phyloP scores from a whole-genome alignment of 2,797 vertebrate genomes.

The Acanthis flammea region DNA sequence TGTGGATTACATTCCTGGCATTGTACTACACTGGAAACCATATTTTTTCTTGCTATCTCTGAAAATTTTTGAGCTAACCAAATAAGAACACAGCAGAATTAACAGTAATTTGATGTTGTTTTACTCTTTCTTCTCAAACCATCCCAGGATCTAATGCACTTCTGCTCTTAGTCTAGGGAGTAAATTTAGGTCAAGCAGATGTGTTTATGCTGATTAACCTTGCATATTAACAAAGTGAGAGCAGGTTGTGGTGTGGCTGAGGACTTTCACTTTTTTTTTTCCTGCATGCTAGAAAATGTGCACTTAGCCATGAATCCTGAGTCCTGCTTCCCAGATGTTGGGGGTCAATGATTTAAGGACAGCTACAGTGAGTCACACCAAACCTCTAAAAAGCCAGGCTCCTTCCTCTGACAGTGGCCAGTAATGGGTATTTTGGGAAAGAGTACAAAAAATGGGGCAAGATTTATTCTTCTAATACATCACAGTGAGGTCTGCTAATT shows the following conservation, averaged over 20 bases:
- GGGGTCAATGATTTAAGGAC: neutral
- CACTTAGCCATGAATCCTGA: neutral
- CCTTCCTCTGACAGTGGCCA: neutral
- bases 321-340: neutral
- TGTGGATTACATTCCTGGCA: constrained; percentile 32
- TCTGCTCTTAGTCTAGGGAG: neutral
- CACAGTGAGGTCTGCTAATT: neutral
- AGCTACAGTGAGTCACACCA: neutral
- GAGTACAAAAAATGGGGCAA: neutral
- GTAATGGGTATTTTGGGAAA: neutral
- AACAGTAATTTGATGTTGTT: neutral
- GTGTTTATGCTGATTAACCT: neutral
- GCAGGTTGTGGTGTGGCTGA: neutral
- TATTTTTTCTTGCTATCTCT: constrained; percentile 15
- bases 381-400: neutral
- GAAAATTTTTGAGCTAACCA: constrained; percentile 13
- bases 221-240: neutral
- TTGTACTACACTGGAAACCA: neutral
- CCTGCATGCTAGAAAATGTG: neutral
- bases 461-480: neutral
- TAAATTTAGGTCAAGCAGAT: neutral
- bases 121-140: neutral
- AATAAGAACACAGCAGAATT: neutral
- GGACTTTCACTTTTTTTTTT: neutral
- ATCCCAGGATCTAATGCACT: neutral